phyloP scores from a whole-genome alignment of 2,113 vertebrate species.

The Grallaria varia region DNA sequence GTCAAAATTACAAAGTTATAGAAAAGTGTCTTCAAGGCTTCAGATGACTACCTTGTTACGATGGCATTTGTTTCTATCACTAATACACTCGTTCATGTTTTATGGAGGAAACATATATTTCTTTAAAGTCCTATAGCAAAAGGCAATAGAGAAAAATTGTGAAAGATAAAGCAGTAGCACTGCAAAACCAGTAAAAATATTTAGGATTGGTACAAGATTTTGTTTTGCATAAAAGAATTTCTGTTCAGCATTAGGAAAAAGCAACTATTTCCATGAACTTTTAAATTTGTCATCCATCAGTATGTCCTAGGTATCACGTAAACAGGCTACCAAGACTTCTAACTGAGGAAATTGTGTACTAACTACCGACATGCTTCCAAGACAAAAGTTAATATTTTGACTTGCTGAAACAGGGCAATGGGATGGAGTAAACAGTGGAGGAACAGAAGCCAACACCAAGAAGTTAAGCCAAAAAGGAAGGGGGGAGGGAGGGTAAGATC shows the following conservation, averaged over 20 bases:
- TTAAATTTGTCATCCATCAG: not conserved
- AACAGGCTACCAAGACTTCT: not conserved
- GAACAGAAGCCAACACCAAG: not conserved
- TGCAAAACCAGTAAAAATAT: not conserved
- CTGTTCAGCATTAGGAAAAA: not conserved
- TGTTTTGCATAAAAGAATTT: not conserved
- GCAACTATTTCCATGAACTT: not conserved
- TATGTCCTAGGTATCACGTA: not conserved
- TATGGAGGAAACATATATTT: not conserved
- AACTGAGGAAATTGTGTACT: not conserved
- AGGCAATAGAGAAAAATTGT: not conserved
- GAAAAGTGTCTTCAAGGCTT: not conserved
- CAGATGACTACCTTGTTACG: not conserved
- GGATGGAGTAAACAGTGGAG: not conserved
- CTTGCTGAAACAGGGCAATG: not conserved
- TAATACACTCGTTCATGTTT: not conserved
- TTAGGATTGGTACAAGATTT: not conserved
- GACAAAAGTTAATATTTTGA: not conserved
- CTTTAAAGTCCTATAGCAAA: not conserved
- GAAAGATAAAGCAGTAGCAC: not conserved
- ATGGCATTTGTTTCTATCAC: not conserved
- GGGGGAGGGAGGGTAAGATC: accelerated
- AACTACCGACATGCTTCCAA: not conserved
- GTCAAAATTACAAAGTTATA: not conserved
- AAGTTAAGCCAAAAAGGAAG: not conserved